Percentiles rank a stretch among this genome's conserved stretches.
Evolutionary conservation across 2,113 vertebrate genomes (phyloP).

Genomic region (Serinus canaria): DNA sequence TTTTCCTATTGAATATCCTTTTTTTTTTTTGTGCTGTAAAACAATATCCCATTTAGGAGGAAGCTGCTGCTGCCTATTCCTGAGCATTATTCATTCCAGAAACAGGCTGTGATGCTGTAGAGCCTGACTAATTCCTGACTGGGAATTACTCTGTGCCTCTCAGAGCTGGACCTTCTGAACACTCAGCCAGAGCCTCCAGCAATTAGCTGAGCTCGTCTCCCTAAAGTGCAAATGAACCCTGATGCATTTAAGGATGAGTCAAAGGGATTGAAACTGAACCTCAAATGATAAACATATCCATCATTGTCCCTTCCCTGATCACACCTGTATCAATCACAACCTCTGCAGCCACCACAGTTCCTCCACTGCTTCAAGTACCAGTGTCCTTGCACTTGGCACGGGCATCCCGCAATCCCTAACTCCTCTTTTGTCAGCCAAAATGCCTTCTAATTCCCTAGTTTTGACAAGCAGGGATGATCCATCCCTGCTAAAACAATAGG

Average conservation of each 20-base stretch:
- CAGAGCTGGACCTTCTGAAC: background rate
- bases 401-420: background rate
- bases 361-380: background rate
- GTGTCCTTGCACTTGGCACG: background rate
- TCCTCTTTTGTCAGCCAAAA: slow-evolving; percentile 7
- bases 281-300: slow-evolving; percentile 34
- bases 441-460: background rate
- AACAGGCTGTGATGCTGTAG: background rate
- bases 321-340: slow-evolving; percentile 7
- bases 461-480: background rate
- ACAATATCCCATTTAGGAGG: background rate
- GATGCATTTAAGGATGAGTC: background rate
- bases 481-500: background rate
- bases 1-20: background rate
- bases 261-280: background rate
- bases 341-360: background rate
- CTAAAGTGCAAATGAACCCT: background rate
- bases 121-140: background rate
- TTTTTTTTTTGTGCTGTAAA: background rate
- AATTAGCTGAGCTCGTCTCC: background rate
- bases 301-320: background rate
- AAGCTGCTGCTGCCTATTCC: background rate
- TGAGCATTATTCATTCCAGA: background rate
- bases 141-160: background rate
- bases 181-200: background rate